A percentile compares a stretch with the other conserved stretches of the same genome.
phyloP scores from a whole-genome alignment of 2,113 vertebrate genomes.

The Pleuronectes platessa region DNA sequence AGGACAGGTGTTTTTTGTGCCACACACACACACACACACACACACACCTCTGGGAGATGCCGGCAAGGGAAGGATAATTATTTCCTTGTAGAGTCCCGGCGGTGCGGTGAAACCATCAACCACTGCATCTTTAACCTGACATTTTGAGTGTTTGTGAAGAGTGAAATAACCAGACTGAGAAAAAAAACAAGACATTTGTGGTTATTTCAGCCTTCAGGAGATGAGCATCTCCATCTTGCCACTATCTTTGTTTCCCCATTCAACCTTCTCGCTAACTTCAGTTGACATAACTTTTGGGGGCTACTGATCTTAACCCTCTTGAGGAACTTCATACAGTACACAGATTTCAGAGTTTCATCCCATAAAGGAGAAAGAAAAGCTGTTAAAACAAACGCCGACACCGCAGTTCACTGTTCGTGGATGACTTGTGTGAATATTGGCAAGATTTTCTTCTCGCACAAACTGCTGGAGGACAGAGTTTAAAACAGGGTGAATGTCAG shows the following conservation, averaged over 20 bases:
- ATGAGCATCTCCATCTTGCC: neutral
- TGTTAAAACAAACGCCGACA: neutral
- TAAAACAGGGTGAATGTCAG: conserved; percentile 24
- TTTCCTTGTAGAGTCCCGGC: too few species aligned
- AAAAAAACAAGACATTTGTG: neutral
- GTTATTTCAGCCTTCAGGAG: neutral
- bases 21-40: neutral
- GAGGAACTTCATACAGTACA: conserved; percentile 38
- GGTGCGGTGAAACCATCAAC: too few species aligned
- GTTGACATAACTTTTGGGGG: neutral
- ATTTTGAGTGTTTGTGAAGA: neutral
- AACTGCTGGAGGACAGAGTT: conserved; percentile 4
- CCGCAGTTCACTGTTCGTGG: neutral
- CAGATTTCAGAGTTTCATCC: conserved; percentile 12
- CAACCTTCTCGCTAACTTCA: neutral
- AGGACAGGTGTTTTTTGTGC: neutral
- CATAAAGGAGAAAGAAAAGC: conserved; percentile 12
- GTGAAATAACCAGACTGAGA: conserved; percentile 2
- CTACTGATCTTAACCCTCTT: conserved; percentile 27
- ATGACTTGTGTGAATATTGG: neutral
- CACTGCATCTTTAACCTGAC: too few species aligned
- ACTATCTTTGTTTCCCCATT: neutral
- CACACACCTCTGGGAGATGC: neutral
- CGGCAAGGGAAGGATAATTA: neutral
- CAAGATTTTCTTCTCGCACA: neutral